Evolutionary conservation across 1,140 invertebrate genomes (phyloP).

Genomic region (Caerostris darwini): DNA sequence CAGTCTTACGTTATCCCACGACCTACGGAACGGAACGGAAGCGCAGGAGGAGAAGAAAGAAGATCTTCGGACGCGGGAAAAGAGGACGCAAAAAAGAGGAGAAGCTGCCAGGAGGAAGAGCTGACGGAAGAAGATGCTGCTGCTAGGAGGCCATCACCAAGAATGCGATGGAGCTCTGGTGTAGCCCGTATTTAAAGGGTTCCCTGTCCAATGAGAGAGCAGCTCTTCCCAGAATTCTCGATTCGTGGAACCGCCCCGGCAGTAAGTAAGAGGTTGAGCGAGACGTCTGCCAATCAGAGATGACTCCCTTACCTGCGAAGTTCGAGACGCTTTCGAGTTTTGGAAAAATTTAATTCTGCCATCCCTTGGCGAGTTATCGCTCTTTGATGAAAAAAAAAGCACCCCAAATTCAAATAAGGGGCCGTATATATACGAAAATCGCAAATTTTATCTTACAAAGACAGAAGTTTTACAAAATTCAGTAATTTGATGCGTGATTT

Average conservation of each 20-base stretch:
- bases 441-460: too few relatives aligned
- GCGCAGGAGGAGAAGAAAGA: background rate
- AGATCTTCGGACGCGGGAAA: conserved; percentile 30
- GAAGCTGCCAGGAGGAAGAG: background rate
- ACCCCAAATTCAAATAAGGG: background rate
- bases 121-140: conserved; percentile 28
- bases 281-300: conserved; percentile 74
- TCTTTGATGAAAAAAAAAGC: background rate
- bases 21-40: background rate
- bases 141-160: conserved; percentile 42
- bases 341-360: background rate
- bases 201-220: conserved; percentile 34
- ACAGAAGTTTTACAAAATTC: too few relatives aligned
- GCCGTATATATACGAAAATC: background rate
- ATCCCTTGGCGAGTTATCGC: conserved; percentile 38
- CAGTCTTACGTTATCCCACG: background rate
- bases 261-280: conserved; percentile 45
- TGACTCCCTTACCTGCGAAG: conserved; percentile 60
- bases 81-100: background rate
- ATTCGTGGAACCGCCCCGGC: conserved; percentile 59
- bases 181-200: conserved; percentile 11
- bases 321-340: conserved; percentile 29
- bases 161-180: conserved; percentile 41
- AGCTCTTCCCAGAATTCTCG: conserved; percentile 13
- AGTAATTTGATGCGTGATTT: too few relatives aligned